Evolutionary conservation across 2,797 vertebrate genomes (phyloP), one percentile per base, ranked within the genome.

Genomic region (Chlorospingus semifuscus): DNA sequence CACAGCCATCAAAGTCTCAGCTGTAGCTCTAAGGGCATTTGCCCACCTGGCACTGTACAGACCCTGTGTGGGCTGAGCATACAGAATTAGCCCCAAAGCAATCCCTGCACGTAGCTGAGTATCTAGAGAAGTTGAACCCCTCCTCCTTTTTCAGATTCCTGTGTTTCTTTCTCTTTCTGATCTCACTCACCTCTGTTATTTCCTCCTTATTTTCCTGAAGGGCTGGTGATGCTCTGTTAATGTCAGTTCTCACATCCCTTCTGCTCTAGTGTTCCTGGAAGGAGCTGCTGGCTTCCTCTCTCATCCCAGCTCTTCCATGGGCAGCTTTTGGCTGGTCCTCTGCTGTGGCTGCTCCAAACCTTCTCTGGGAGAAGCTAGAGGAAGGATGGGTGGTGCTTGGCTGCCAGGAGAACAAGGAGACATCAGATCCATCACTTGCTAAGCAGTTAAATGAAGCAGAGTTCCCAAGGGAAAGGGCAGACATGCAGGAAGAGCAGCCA

Each of bases 51-150:
- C 32, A 6, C 16, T 44, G 1, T 10, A 11, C 46, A 64, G 68
- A 23, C 27, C 34, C 26, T 34, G 9, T 55, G 34, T 15, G 17
- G 75, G 59, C 74, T 36, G 19, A 79, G 39, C 15, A 12, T 22
- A n/a, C 6, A 50, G 61, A 50, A 32, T 61, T 23, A 47, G 17
- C 53, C 42, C 76, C 29, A 22, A 4, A 42, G 37, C 42, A 71
- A 21, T 68, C 24, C 41, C 29, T 53, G 53, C 1, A 1, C 4
- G 0, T 24, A 3, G 10, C 37, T 34, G 20, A 26, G 55, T 6
- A 8, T 57, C 36, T 34, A 16, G 55, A 65, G 53, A 83, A 92
- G 64, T 22, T 12, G 3, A 36, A n/a, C 44, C 30, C 29, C 6
- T 42, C 32, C 34, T 66, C 37, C 36, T n/a, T 65, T 23, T 27